Conservation (phyloP, 2,888 invertebrate genomes). For the Orchesellides sinensis region DNA sequence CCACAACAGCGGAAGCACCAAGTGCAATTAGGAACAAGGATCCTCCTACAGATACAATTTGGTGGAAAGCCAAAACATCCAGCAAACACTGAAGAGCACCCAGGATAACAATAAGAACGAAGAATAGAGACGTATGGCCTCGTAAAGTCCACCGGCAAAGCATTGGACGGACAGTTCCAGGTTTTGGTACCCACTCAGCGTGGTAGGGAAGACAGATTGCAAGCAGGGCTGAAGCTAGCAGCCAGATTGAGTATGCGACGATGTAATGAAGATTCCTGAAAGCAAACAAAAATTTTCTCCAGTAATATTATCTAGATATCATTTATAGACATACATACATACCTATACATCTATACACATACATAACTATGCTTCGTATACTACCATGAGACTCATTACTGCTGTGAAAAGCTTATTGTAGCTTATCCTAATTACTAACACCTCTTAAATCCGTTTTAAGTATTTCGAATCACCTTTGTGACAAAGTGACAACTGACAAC, state of each 20-base stretch:
- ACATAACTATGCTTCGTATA: no score
- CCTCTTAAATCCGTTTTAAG: no score
- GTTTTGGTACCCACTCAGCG: constrained; percentile 70
- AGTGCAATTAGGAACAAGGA: constrained; percentile 68
- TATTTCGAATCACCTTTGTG: no score
- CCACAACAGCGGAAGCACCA: constrained; percentile 70
- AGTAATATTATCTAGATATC: no score
- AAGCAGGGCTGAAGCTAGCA: constrained; percentile 59
- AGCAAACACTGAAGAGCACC: constrained; percentile 70
- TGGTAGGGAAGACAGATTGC: constrained; percentile 70
- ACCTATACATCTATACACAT: no score
- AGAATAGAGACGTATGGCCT: constrained; percentile 69
- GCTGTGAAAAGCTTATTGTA: no score
- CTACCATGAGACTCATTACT: no score
- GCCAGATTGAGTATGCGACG: constrained; percentile 65
- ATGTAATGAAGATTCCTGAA: constrained; percentile 72
- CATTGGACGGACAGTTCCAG: constrained; percentile 71
- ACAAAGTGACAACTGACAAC: no score
- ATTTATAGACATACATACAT: no score
- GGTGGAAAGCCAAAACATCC: constrained; percentile 71
- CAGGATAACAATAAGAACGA: constrained; percentile 67
- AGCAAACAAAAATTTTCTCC: no score
- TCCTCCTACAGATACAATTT: constrained; percentile 68
- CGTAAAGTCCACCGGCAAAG: constrained; percentile 69
- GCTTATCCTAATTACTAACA: no score